Evolutionary conservation across 2,888 invertebrate species (phyloP).

Genomic region (Hecatera dysodea): DNA sequence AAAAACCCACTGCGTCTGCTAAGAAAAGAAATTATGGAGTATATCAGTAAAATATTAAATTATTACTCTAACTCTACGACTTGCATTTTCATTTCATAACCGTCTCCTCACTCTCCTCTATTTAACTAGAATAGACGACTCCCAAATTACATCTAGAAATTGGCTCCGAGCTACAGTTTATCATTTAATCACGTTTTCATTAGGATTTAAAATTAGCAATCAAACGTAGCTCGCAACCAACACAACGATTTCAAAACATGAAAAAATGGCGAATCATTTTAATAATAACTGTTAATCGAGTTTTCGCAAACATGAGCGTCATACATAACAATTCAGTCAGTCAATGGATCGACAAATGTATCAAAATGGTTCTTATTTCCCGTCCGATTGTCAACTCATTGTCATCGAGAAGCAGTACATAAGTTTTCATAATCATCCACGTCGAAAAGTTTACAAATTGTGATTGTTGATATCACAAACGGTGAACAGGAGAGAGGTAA

Average conservation of each 20-base stretch:
- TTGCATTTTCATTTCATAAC: too few relatives aligned
- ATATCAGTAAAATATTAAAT: too few relatives aligned
- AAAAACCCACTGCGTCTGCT: neutral
- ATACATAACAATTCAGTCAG: neutral
- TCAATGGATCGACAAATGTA: neutral
- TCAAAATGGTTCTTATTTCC: neutral
- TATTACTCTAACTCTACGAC: too few relatives aligned
- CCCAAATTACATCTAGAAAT: conserved; percentile 3
- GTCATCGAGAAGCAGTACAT: neutral
- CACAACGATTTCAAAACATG: conserved; percentile 2
- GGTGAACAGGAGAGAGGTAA: too few relatives aligned
- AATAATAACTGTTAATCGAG: neutral
- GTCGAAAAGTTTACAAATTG: neutral
- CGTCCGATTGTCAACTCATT: neutral
- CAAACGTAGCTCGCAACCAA: too few relatives aligned
- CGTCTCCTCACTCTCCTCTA: too few relatives aligned
- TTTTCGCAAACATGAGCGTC: neutral
- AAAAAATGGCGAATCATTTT: neutral
- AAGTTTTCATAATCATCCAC: neutral
- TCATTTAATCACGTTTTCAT: conserved; percentile 6
- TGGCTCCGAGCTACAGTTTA: conserved; percentile 16
- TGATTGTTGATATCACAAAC: too few relatives aligned
- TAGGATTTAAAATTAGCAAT: conserved; percentile 13
- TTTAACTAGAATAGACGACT: too few relatives aligned
- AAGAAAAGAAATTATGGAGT: neutral